These are phyloP conservation scores for Gobius niger DNA, from an alignment of 2,113 vertebrate genomes.

Conservation along the genomic window DNA sequence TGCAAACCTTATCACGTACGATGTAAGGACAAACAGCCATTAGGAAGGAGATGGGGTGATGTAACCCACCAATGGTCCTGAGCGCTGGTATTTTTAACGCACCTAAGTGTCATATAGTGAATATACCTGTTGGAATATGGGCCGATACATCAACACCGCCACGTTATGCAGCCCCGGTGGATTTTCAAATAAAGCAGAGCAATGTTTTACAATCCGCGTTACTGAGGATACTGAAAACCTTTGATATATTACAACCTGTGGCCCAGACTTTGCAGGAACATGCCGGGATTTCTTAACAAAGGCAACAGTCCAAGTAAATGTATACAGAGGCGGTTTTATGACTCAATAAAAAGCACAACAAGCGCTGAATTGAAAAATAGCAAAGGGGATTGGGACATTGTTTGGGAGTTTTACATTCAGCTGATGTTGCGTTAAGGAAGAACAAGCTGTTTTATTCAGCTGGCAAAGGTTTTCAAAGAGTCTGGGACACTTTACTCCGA, in stretches of 20 bases:
- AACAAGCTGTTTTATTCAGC: neutral
- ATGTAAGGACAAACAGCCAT: slow-evolving; percentile 57
- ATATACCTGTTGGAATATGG: slow-evolving; percentile 1
- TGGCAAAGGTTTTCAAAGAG: neutral
- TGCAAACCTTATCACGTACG: slow-evolving; percentile 57
- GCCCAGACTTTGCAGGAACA: neutral
- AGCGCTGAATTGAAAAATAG: slow-evolving; percentile 1
- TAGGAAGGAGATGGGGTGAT: slow-evolving; percentile 57
- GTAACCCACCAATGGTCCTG: slow-evolving; percentile 45
- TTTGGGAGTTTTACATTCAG: slow-evolving; percentile 4
- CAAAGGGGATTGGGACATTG: slow-evolving; percentile 6
- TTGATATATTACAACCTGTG: neutral
- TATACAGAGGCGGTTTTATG: slow-evolving; percentile 10
- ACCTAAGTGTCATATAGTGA: neutral
- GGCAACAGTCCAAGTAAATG: slow-evolving; percentile 10
- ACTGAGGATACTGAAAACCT: slow-evolving; percentile 1
- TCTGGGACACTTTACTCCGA: neutral
- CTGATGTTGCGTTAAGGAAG: neutral
- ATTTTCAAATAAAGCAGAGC: slow-evolving; percentile 7
- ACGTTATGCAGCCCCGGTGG: neutral
- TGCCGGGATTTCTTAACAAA: neutral
- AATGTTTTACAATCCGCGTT: neutral
- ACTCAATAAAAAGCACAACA: slow-evolving; percentile 4
- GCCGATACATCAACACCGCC: neutral
- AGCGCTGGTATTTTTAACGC: too few relatives aligned